phyloP scores from a whole-genome alignment of 1,140 invertebrate species.

The Stratiolaelaps scimitus region DNA sequence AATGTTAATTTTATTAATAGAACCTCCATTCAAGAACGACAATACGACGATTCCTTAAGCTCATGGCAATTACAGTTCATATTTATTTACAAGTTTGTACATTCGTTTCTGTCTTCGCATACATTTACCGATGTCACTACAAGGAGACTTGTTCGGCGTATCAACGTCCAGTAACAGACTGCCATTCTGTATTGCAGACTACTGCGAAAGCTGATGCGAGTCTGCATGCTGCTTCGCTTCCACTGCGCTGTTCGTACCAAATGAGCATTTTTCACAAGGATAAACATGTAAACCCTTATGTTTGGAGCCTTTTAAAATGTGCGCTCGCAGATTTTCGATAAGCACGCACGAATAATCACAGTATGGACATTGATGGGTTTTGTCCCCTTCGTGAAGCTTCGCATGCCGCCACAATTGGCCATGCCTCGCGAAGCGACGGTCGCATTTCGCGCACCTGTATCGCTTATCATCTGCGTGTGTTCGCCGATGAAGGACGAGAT shows the following conservation, averaged over 20 bases:
- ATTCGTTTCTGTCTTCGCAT: too few relatives aligned
- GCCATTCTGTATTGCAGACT: too few relatives aligned
- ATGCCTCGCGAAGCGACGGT: background rate
- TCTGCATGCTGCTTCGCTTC: background rate
- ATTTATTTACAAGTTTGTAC: too few relatives aligned
- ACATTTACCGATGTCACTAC: too few relatives aligned
- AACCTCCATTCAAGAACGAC: too few relatives aligned
- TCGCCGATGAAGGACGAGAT: background rate
- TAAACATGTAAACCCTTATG: conserved; percentile 20
- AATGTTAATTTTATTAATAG: too few relatives aligned
- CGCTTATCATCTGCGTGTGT: background rate
- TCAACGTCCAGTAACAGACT: too few relatives aligned
- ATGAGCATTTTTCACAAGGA: conserved; percentile 11
- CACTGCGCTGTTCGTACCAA: conserved; percentile 5
- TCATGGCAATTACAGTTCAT: too few relatives aligned
- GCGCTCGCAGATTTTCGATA: conserved; percentile 22
- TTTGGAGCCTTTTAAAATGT: conserved; percentile 12
- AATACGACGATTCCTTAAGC: too few relatives aligned
- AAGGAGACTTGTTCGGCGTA: too few relatives aligned
- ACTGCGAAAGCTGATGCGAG: too few relatives aligned
- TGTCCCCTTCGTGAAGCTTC: background rate
- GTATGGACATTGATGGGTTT: conserved; percentile 6
- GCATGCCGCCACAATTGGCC: conserved; percentile 6
- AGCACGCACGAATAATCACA: conserved; percentile 18
- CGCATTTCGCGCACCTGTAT: background rate